These are phyloP conservation scores for Panthera tigris DNA, from an alignment of 2,113 vertebrate genomes.

Conservation along the genomic window DNA sequence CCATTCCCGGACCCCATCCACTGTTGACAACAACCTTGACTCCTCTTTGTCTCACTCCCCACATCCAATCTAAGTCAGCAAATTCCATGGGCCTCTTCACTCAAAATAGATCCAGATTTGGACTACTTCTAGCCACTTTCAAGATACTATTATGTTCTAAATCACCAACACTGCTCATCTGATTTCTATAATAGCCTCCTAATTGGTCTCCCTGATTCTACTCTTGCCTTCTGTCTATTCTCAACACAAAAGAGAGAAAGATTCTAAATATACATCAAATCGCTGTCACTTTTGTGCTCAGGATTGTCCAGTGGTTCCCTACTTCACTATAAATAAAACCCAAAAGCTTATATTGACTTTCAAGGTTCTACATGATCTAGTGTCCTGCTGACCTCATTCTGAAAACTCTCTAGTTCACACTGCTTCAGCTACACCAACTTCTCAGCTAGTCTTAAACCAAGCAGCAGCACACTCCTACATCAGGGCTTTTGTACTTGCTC, in stretches of 20 bases:
- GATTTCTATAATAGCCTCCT: conserved; percentile 27
- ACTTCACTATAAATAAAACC: conserved; percentile 21
- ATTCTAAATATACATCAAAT: conserved; percentile 46
- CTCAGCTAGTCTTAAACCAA: neutral
- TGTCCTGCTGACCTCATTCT: neutral
- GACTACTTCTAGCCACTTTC: conserved; percentile 36
- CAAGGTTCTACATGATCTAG: conserved; percentile 3
- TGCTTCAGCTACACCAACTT: conserved; percentile 10
- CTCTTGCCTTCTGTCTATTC: neutral
- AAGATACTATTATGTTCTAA: neutral
- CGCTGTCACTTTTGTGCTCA: neutral
- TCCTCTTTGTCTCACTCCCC: neutral
- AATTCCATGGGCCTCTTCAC: conserved; percentile 9
- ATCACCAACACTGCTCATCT: neutral
- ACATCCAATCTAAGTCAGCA: conserved; percentile 12
- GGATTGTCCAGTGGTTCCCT: neutral
- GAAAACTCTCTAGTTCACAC: neutral
- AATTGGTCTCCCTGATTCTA: neutral
- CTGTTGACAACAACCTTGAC: neutral
- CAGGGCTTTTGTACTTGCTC: neutral
- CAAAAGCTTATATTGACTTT: neutral
- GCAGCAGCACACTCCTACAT: neutral
- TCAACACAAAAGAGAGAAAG: conserved; percentile 47
- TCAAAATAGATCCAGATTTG: conserved; percentile 51
- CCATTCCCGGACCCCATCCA: neutral